Evolutionary conservation across 1,140 invertebrate species (phyloP), one percentile per base, ranked within the genome.

Genomic region (Hyles vespertilio): DNA sequence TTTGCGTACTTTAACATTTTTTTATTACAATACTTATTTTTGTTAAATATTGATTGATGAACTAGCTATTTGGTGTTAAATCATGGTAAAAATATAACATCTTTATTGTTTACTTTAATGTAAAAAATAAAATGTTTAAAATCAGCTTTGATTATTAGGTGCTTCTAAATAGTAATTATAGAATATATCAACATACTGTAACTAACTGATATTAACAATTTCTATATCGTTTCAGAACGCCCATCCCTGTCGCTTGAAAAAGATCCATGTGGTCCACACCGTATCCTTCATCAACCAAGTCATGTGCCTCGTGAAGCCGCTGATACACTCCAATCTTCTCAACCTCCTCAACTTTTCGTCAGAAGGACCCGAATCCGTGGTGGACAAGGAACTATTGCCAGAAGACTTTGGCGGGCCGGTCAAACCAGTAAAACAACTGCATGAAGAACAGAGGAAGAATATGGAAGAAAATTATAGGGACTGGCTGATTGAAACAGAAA

Each of bases 211-310:
- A 22, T 22, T 22, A 22, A 22, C 2, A 22, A 22, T 22, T 22
- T 22, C 22, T 44, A 32, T 43, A 9, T 52, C 33, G 11, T 89
- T 91, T 40, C 77, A 92, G 91, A 91, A 90, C 59, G 91, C 91
- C 1, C 91, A 92, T 73, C 92, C 92, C 1, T 90, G 87, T 33
- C 86, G 91, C 58, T 74, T 92, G 34, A 92, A 92, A 74, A 90
- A 89, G 63, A 91, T 92, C 59, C 91, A 92, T 69, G 87, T 92
- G 0, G 84, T 92, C 5, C 91, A 92, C 64, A 91, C 91, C 0
- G 91, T 91, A 0, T 90, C 89, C 3, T 92, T 91, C 75, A 92
- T 92, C 54, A 91, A 92, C 70, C 91, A 92, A 75, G 88, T 92
- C 2, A 92, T 92, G 91, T 87, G 89, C 55, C 79, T 92, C 5